A percentile compares a stretch with the other conserved stretches of the same genome.
Evolutionary conservation across 2,113 vertebrate species (phyloP).

Genomic region (Hirundichthys speculiger): DNA sequence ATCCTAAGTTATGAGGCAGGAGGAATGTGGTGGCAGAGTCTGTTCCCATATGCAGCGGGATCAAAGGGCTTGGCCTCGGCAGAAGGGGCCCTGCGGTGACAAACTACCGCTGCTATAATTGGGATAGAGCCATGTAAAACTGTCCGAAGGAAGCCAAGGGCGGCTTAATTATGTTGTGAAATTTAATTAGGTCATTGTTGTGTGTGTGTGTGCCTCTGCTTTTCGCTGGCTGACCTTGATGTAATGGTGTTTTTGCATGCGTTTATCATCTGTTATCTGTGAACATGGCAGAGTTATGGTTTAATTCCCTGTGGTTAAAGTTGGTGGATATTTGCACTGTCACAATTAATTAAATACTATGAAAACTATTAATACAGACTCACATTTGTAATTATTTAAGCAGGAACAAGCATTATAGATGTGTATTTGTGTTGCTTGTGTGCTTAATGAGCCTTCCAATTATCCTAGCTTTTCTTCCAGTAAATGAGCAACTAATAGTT

Average conservation of each 20-base stretch:
- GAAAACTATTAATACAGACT: constrained; percentile 1
- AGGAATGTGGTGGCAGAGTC: constrained; percentile 3
- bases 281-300: constrained; percentile 25
- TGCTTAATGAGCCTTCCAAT: constrained; percentile 3
- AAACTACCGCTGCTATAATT: constrained; percentile 55
- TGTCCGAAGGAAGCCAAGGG: constrained; percentile 54
- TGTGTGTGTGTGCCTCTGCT: constrained; percentile 36
- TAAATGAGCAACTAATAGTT: background rate
- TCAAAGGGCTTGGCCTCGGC: constrained; percentile 61
- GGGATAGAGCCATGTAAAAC: constrained; percentile 56
- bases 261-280: constrained; percentile 41
- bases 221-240: constrained; percentile 49
- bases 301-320: constrained; percentile 14
- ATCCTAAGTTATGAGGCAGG: constrained; percentile 28
- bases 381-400: constrained; percentile 10
- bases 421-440: constrained; percentile 5
- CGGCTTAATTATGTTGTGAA: constrained; percentile 66
- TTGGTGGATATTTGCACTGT: constrained; percentile 12
- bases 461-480: background rate
- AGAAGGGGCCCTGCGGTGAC: constrained; percentile 35
- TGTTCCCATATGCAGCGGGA: constrained; percentile 49
- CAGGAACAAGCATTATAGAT: background rate
- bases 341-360: constrained; percentile 27
- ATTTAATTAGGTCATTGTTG: constrained; percentile 63
- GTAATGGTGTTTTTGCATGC: constrained; percentile 22